Evolutionary conservation across 2,888 invertebrate genomes (phyloP), one percentile per base, ranked within the genome.

Genomic region (Tinea pellionella): DNA sequence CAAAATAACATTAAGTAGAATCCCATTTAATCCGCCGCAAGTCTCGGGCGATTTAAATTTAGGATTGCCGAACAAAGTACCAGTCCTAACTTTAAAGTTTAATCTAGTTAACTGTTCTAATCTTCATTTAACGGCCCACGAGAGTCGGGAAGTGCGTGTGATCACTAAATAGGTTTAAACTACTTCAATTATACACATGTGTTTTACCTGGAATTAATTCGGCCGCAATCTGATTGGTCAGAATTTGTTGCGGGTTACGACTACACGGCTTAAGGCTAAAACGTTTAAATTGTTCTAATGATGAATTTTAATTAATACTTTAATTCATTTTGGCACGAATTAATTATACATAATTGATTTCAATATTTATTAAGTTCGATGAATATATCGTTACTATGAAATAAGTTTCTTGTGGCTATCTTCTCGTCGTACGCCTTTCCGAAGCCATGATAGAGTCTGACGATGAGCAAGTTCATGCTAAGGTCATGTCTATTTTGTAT

Each of bases 21-120:
- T 47, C 47, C 47, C 29, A 16, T 29, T 57, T 57, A 57, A 57
- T 53, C 53, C 24, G n/a, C 57, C 57, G 16, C 57, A 30, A 57
- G 19, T 32, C 57, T 32, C 57, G 32, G 57, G 19, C 57, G 30
- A 32, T 57, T 57, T 57, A 13, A 57, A 57, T 24, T 57, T 16
- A 55, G 55, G 30, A 32, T 57, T 16, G 53, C 11, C 18, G 29
- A 57, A 57, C 55, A 55, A 55, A 47, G 43, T 47, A 18, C 47
- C 15, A 24, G 55, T n/a, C 24, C 24, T 19, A 13, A 57, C 57
- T 57, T 57, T 57, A 57, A 57, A 57, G 3, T 57, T 57, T 57
- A 57, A 57, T 57, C 32, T 57, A 57, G 57, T 57, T 57, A 57
- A 32, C 55, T 55, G 55, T 57, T 32, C 32, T 57, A 57, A 57